phyloP scores from a whole-genome alignment of 1,140 invertebrate species.

The Ceratina calcarata region DNA sequence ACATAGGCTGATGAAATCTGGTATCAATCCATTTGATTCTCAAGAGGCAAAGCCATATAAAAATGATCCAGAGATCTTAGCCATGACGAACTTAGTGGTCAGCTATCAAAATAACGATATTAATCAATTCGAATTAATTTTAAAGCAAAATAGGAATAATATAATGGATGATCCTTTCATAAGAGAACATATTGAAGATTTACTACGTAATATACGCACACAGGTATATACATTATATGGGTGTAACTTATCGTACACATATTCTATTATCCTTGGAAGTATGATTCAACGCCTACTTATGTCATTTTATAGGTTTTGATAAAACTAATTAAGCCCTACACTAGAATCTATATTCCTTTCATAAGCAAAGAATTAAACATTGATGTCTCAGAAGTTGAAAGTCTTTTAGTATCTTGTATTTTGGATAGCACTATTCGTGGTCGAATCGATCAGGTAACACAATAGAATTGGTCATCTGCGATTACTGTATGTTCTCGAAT shows the following conservation, averaged over 20 bases:
- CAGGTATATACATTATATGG: slow-evolving; percentile 80
- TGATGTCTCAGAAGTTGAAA: slow-evolving; percentile 97
- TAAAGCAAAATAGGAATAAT: slow-evolving; percentile 96
- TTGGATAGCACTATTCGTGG: slow-evolving; percentile 98
- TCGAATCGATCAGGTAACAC: slow-evolving; percentile 93
- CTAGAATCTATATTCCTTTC: slow-evolving; percentile 98
- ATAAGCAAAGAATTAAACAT: slow-evolving; percentile 99
- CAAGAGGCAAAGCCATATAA: slow-evolving; percentile 99
- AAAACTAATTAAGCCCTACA: slow-evolving; percentile 98
- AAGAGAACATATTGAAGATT: slow-evolving; percentile 99
- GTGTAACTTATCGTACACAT: not conserved
- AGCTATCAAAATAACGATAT: slow-evolving; percentile 99
- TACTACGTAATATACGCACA: slow-evolving; percentile 98
- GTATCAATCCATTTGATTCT: slow-evolving; percentile 99
- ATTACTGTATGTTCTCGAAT: not conserved
- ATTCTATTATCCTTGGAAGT: not conserved
- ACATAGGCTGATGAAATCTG: slow-evolving; percentile 97
- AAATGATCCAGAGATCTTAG: slow-evolving; percentile 99
- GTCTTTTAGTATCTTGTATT: slow-evolving; percentile 98
- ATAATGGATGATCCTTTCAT: slow-evolving; percentile 99
- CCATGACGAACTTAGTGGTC: slow-evolving; percentile 99
- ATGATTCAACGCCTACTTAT: not conserved
- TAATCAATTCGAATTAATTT: slow-evolving; percentile 98
- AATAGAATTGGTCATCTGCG: not conserved
- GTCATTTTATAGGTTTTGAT: slow-evolving; percentile 88